These are phyloP conservation scores for Drosophila willistoni DNA, from an alignment of 1,140 invertebrate species.

Conservation along the genomic window DNA sequence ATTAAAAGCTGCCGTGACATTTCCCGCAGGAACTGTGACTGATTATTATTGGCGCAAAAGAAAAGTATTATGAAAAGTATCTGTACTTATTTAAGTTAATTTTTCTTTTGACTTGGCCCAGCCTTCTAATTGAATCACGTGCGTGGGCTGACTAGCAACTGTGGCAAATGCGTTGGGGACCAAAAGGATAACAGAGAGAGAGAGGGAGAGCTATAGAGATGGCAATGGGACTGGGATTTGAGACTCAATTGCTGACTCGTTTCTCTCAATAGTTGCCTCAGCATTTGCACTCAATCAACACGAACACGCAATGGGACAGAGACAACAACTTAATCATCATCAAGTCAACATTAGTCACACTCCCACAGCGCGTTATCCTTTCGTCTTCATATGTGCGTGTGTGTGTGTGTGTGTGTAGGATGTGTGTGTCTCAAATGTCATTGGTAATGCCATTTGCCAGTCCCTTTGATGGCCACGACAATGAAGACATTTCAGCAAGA, in stretches of 20 bases:
- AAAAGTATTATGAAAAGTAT: constrained; percentile 20
- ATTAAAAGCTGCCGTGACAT: constrained; percentile 66
- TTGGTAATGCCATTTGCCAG: constrained; percentile 71
- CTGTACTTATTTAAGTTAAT: constrained; percentile 27
- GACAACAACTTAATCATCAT: constrained; percentile 79
- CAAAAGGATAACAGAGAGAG: background rate
- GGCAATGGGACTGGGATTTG: constrained; percentile 33
- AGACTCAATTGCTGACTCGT: constrained; percentile 31
- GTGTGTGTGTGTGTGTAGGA: constrained; percentile 16
- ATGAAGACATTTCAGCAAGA: constrained; percentile 68
- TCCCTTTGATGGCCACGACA: constrained; percentile 72
- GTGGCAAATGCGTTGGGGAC: constrained; percentile 26
- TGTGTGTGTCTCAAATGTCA: constrained; percentile 60
- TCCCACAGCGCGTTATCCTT: constrained; percentile 64
- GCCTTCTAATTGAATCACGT: constrained; percentile 74
- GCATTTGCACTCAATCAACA: constrained; percentile 53
- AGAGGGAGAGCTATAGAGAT: background rate
- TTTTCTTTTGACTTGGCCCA: constrained; percentile 29
- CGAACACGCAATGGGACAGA: constrained; percentile 52
- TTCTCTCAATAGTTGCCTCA: constrained; percentile 48
- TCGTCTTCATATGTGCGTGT: constrained; percentile 21
- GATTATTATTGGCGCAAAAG: constrained; percentile 65
- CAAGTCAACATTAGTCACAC: constrained; percentile 77
- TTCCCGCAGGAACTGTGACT: constrained; percentile 61
- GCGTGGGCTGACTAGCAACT: constrained; percentile 48